A percentile compares a stretch with the other conserved stretches of the same genome.
These are phyloP conservation scores for Aramus guarauna DNA, from an alignment of 2,113 vertebrate species.

Conservation along the genomic window DNA sequence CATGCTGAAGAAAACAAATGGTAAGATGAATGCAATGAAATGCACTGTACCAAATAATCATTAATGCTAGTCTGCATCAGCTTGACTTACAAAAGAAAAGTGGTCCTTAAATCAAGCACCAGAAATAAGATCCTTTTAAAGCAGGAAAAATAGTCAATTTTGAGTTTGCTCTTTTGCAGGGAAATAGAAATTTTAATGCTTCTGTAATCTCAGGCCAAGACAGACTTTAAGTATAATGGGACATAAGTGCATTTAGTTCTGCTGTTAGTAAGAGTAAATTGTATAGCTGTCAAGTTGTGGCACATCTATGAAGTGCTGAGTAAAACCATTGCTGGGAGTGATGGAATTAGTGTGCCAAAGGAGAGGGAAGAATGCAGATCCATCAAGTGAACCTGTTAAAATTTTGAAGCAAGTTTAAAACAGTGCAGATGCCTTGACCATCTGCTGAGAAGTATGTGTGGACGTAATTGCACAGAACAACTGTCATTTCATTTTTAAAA, in stretches of 20 bases:
- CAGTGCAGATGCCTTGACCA: not conserved
- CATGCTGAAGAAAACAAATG: not conserved
- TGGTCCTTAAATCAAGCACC: not conserved
- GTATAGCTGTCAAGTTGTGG: not conserved
- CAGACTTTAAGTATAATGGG: not conserved
- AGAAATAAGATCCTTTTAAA: not conserved
- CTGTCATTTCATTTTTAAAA: not conserved
- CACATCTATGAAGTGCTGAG: not conserved
- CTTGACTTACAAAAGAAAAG: not conserved
- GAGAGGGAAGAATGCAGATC: not conserved
- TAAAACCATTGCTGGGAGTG: not conserved
- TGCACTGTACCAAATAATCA: not conserved
- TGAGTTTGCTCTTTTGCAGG: not conserved
- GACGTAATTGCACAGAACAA: not conserved
- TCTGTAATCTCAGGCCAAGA: not conserved
- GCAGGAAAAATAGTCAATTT: not conserved
- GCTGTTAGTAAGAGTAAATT: constrained; percentile 3
- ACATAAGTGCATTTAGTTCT: not conserved
- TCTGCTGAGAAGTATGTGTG: not conserved
- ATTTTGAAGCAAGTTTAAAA: not conserved
- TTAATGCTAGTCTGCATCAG: not conserved
- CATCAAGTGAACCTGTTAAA: constrained; percentile 5
- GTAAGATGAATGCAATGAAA: not conserved
- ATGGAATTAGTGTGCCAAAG: not conserved
- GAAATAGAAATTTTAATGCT: not conserved